A percentile compares a stretch with the other conserved stretches of the same genome.
phyloP scores from a whole-genome alignment of 2,797 vertebrate species.

The Nyctibius grandis region DNA sequence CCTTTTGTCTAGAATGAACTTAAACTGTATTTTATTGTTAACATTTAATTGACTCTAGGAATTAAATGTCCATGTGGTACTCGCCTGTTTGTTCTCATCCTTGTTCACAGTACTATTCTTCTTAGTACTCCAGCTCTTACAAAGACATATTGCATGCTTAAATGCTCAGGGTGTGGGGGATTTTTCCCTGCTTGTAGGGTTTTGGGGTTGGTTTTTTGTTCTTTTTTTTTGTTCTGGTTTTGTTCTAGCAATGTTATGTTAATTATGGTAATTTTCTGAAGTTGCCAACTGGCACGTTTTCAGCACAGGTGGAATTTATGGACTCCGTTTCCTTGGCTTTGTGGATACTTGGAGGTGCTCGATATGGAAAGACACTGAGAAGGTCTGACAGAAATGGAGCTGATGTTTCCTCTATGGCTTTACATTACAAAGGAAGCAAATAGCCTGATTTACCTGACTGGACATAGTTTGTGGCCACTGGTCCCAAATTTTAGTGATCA shows the following conservation, averaged over 20 bases:
- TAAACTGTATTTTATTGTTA: conserved; percentile 32
- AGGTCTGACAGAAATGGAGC: not conserved
- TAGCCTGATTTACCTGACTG: not conserved
- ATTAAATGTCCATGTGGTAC: conserved; percentile 6
- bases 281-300: not conserved
- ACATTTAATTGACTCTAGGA: conserved; percentile 50
- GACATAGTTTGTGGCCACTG: not conserved
- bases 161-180: not conserved
- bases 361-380: not conserved
- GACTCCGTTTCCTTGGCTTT: not conserved
- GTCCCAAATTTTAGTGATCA: not conserved
- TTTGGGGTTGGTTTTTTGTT: not conserved
- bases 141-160: not conserved
- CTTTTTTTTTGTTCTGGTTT: not conserved
- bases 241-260: not conserved
- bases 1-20: conserved; percentile 45
- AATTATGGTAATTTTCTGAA: not conserved
- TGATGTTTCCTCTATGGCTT: not conserved
- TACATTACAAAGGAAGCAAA: not conserved
- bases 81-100: not conserved
- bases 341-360: not conserved
- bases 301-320: not conserved
- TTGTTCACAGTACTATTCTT: not conserved
- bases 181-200: not conserved
- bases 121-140: not conserved